Percentiles rank a stretch among this genome's conserved stretches.
Evolutionary conservation across 2,888 invertebrate species (phyloP).

Genomic region (Drosophila siamana): DNA sequence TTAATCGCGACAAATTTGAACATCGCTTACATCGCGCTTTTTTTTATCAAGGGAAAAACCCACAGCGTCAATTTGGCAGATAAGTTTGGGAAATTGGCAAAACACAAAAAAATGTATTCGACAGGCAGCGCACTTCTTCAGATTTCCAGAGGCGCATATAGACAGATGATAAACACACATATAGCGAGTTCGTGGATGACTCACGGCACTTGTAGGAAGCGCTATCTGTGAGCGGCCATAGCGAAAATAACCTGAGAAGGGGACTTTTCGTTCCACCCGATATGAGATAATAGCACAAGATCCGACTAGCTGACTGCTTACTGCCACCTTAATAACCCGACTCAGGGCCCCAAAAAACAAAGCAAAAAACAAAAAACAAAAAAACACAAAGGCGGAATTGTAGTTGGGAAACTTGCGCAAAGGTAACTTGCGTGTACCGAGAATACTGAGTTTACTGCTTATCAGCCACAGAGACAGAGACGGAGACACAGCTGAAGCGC

Average conservation of each 20-base stretch:
- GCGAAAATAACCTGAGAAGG: slow-evolving; percentile 20
- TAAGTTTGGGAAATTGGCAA: slow-evolving; percentile 10
- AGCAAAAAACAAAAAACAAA: neutral
- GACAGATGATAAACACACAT: neutral
- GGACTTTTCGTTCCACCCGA: slow-evolving; percentile 31
- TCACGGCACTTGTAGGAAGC: slow-evolving; percentile 26
- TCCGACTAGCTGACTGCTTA: neutral
- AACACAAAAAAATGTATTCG: neutral
- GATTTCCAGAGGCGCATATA: neutral
- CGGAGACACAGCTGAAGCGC: neutral
- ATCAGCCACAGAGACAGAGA: slow-evolving; percentile 21
- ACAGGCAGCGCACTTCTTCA: neutral
- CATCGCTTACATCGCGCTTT: neutral
- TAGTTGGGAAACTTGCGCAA: slow-evolving; percentile 46
- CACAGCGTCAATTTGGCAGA: neutral
- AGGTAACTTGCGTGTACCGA: slow-evolving; percentile 27
- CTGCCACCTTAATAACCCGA: slow-evolving; percentile 11
- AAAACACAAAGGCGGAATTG: slow-evolving; percentile 27
- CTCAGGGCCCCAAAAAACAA: neutral
- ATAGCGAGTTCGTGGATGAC: slow-evolving; percentile 13
- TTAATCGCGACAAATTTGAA: neutral
- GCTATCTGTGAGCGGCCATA: slow-evolving; percentile 9
- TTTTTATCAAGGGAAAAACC: neutral
- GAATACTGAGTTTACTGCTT: slow-evolving; percentile 33
- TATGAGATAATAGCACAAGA: slow-evolving; percentile 11